Conservation (phyloP, 92 coral and sea anemone species). For the Epizoanthus ramosus region DNA sequence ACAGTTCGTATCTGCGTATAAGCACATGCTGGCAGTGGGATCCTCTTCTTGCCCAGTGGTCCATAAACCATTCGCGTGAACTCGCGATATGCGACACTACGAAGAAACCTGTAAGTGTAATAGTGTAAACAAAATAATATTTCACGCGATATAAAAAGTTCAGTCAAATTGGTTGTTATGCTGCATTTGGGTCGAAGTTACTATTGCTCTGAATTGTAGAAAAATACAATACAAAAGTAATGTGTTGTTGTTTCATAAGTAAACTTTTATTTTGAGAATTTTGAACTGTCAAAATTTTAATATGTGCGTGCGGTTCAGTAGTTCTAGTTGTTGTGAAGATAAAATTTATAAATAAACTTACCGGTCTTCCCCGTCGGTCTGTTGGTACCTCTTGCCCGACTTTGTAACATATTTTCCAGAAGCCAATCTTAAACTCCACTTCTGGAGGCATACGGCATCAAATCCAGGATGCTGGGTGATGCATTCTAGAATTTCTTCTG, state of each 20-base stretch:
- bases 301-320: background rate
- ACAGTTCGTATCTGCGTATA: slow-evolving; percentile 21
- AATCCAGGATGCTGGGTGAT: slow-evolving; percentile 47
- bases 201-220: background rate
- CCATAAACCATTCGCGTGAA: slow-evolving; percentile 32
- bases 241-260: background rate
- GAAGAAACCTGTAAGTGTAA: background rate
- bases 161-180: background rate
- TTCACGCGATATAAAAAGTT: background rate
- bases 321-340: background rate
- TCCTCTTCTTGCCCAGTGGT: slow-evolving; percentile 34
- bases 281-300: background rate
- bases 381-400: slow-evolving; percentile 36
- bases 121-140: background rate
- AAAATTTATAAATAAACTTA: slow-evolving; percentile 6
- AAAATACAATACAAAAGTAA: background rate
- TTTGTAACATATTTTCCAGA: slow-evolving; percentile 42
- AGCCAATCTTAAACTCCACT: slow-evolving; percentile 46
- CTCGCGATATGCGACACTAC: slow-evolving; percentile 16
- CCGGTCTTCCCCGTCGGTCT: slow-evolving; percentile 44
- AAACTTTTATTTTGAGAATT: background rate
- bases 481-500: background rate
- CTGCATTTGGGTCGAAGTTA: background rate
- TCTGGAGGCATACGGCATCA: slow-evolving; percentile 49
- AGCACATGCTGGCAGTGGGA: slow-evolving; percentile 44